Conservation (phyloP, 2,797 vertebrate genomes). For the Pangasius sanitwongsei region DNA sequence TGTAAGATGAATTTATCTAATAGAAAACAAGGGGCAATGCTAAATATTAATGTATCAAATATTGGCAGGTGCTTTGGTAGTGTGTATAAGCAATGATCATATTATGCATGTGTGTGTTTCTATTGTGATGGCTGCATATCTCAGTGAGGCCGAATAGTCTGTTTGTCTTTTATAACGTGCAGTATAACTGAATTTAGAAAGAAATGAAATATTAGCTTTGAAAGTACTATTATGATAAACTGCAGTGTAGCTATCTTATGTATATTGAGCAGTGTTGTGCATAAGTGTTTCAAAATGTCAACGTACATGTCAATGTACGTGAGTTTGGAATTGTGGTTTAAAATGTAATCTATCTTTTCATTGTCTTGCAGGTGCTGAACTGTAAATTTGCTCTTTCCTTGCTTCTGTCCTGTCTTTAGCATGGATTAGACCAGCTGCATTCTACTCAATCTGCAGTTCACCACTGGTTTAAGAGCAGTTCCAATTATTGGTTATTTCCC, state of each 20-base stretch:
- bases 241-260: neutral
- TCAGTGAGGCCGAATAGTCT: neutral
- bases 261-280: neutral
- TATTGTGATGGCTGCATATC: neutral
- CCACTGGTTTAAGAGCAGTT: constrained; percentile 37
- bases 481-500: constrained; percentile 54
- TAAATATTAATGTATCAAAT: neutral
- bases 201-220: neutral
- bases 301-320: neutral
- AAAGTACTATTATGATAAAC: neutral
- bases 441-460: neutral
- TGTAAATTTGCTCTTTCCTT: neutral
- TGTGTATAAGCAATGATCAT: neutral
- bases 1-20: neutral
- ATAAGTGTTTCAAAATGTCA: neutral
- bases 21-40: too few species aligned
- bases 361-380: constrained; percentile 50
- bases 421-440: constrained; percentile 53
- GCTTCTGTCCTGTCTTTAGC: constrained; percentile 10
- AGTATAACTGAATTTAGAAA: neutral
- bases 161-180: neutral
- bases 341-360: constrained; percentile 20
- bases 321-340: neutral
- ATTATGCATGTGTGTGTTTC: neutral
- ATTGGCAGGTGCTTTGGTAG: neutral